These are phyloP conservation scores for Xiphorhynchus erythropygius DNA, from an alignment of 2,797 vertebrate genomes.

Conservation along the genomic window DNA sequence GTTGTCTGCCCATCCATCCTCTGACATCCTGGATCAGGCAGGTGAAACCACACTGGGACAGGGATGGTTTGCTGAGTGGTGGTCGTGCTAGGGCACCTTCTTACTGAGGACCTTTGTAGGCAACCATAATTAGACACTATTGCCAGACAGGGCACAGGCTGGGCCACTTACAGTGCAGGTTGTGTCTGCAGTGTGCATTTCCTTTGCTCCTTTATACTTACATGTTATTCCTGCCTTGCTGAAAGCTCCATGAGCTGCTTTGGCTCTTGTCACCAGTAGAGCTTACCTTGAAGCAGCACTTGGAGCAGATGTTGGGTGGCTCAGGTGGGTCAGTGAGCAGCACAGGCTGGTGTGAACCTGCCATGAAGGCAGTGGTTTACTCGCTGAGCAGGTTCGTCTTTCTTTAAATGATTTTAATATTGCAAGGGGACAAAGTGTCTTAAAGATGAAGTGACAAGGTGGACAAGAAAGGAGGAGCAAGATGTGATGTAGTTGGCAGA, in stretches of 20 bases:
- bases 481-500: background rate
- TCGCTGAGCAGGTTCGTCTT: background rate
- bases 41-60: background rate
- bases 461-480: background rate
- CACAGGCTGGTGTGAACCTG: background rate
- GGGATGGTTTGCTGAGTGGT: background rate
- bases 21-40: background rate
- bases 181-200: background rate
- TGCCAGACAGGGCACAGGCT: background rate
- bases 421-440: background rate
- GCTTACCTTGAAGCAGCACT: background rate
- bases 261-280: background rate
- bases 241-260: background rate
- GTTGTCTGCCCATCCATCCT: background rate
- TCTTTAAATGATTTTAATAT: background rate
- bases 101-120: background rate
- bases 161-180: background rate
- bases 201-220: background rate
- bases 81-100: background rate
- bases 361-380: background rate
- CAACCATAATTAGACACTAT: background rate
- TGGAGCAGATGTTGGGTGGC: background rate
- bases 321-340: rapidly evolving
- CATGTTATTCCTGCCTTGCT: background rate
- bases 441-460: background rate